Evolutionary conservation across 2,797 vertebrate genomes (phyloP).

Genomic region (Coccyzus lansbergi): DNA sequence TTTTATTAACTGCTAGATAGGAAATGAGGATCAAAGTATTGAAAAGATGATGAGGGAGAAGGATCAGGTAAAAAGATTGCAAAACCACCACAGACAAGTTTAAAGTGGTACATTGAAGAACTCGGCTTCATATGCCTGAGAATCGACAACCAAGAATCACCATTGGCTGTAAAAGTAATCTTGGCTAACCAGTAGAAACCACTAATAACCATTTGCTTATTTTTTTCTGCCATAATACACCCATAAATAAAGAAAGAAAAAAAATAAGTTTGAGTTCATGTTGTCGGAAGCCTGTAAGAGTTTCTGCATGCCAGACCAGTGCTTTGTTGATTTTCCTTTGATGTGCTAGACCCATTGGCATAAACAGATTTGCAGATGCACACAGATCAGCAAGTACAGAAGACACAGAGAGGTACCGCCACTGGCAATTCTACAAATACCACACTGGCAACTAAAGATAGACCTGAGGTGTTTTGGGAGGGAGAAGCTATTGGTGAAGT

Average conservation of each 20-base stretch:
- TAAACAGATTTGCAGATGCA: neutral
- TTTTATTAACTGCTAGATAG: slow-evolving; percentile 80
- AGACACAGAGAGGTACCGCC: neutral
- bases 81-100: slow-evolving; percentile 58
- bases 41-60: slow-evolving; percentile 64
- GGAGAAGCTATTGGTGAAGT: neutral
- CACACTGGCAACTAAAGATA: neutral
- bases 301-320: neutral
- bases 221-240: neutral
- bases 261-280: neutral
- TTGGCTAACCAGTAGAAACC: neutral
- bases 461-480: neutral
- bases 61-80: slow-evolving; percentile 59
- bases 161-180: neutral
- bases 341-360: neutral
- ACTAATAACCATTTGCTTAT: neutral
- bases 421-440: neutral
- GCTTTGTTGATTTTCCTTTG: neutral
- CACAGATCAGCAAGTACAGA: neutral
- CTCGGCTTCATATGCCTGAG: slow-evolving; percentile 11
- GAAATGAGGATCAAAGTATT: slow-evolving; percentile 76
- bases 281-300: neutral
- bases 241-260: neutral
- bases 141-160: slow-evolving; percentile 39
- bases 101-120: slow-evolving; percentile 50